Percentiles rank a stretch among this genome's conserved stretches.
Conservation (phyloP, 2,797 vertebrate species). For the Mus spretus region DNA sequence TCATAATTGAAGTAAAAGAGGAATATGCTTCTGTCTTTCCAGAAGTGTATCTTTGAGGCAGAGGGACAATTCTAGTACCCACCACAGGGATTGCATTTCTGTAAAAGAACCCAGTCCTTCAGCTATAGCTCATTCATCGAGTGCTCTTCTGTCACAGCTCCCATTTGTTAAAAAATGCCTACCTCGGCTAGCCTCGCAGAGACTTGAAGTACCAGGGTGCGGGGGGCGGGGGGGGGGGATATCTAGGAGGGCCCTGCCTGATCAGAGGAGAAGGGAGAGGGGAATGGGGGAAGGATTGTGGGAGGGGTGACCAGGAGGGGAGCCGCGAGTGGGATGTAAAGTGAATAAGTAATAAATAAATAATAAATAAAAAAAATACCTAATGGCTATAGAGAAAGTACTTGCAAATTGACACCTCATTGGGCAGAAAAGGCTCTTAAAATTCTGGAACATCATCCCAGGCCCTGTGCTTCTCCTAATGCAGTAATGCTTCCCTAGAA, state of each 20-base stretch:
- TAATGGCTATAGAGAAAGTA: conserved; percentile 59
- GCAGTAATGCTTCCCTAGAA: conserved; percentile 45
- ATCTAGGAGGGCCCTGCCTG: background rate
- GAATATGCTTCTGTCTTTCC: conserved; percentile 55
- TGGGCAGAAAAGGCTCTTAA: conserved; percentile 77
- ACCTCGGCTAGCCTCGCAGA: background rate
- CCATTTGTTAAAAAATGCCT: conserved; percentile 44
- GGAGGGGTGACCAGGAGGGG: background rate
- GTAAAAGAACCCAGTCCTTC: background rate
- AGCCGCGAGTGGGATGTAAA: background rate
- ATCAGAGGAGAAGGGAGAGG: background rate
- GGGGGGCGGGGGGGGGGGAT: too few species aligned
- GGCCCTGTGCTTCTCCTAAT: conserved; percentile 72
- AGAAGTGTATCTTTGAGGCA: conserved; percentile 15
- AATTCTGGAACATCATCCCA: conserved; percentile 73
- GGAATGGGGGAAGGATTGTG: background rate
- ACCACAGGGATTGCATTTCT: conserved; percentile 24
- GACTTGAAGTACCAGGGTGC: background rate
- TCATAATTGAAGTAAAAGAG: conserved; percentile 72
- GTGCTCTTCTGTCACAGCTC: background rate
- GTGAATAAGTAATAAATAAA: background rate
- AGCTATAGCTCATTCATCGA: conserved; percentile 43
- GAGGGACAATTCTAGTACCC: background rate
- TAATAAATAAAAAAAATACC: background rate
- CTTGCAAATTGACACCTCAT: conserved; percentile 67